A percentile compares a stretch with the other conserved stretches of the same genome.
These are phyloP conservation scores for Cladopsammia gracilis DNA, from an alignment of 64 coral and sea anemone species.

Conservation along the genomic window DNA sequence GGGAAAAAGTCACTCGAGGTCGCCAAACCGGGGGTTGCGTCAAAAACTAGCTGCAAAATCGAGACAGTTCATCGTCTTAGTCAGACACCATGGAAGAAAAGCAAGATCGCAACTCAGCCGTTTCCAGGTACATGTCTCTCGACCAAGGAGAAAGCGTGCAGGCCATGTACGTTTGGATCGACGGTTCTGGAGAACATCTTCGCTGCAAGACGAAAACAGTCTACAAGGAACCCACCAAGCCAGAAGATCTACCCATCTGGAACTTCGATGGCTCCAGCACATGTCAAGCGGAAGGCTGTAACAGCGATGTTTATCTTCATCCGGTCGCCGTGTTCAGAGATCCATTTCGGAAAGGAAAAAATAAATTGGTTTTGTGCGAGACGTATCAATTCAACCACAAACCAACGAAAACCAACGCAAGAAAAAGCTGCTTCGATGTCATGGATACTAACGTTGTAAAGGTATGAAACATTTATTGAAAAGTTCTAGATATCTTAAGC, in stretches of 20 bases:
- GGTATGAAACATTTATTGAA: slow-evolving; percentile 24
- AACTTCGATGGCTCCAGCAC: slow-evolving; percentile 99
- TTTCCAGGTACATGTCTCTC: slow-evolving; percentile 76
- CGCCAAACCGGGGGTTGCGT: too few relatives aligned
- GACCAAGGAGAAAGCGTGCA: slow-evolving; percentile 88
- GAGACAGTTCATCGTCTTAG: too few relatives aligned
- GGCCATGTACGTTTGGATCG: slow-evolving; percentile 96
- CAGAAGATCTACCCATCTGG: slow-evolving; percentile 86
- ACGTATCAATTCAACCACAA: slow-evolving; percentile 96
- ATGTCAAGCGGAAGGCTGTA: slow-evolving; percentile 85
- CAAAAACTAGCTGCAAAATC: too few relatives aligned
- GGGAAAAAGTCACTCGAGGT: too few relatives aligned
- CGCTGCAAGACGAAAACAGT: slow-evolving; percentile 96
- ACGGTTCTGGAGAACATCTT: slow-evolving; percentile 87
- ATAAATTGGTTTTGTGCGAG: slow-evolving; percentile 92
- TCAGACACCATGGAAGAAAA: not conserved
- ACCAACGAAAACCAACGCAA: slow-evolving; percentile 82
- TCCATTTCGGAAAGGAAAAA: slow-evolving; percentile 91
- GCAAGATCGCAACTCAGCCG: slow-evolving; percentile 43
- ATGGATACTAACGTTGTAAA: slow-evolving; percentile 70
- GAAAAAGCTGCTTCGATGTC: slow-evolving; percentile 76
- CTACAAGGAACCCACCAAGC: slow-evolving; percentile 35
- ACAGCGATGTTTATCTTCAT: slow-evolving; percentile 97
- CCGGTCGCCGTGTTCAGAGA: slow-evolving; percentile 90
- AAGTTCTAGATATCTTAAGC: too few relatives aligned